A percentile compares a stretch with the other conserved stretches of the same genome.
phyloP scores from a whole-genome alignment of 2,888 invertebrate genomes.

The Patella pellucida region DNA sequence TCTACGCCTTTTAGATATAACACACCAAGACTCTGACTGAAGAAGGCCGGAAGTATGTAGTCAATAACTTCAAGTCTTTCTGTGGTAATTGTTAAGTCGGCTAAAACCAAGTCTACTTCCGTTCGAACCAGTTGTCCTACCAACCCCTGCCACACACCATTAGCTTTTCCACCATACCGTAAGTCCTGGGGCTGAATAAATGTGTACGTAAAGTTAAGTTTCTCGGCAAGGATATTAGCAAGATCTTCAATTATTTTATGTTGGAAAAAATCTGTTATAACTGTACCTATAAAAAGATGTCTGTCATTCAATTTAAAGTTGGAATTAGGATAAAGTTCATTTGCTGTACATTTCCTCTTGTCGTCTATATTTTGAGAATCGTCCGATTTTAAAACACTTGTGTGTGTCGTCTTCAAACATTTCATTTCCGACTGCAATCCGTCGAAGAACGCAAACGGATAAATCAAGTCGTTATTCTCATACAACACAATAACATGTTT shows the following conservation, averaged over 20 bases:
- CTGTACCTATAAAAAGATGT: not conserved
- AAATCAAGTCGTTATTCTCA: too few species aligned
- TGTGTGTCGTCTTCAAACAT: too few species aligned
- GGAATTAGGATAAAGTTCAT: not conserved
- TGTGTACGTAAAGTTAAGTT: not conserved
- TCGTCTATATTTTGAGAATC: not conserved
- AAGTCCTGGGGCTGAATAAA: not conserved
- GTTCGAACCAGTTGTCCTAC: not conserved
- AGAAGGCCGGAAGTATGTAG: not conserved
- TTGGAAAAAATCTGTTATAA: not conserved
- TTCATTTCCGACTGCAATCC: too few species aligned
- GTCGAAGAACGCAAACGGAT: too few species aligned
- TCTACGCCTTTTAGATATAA: not conserved
- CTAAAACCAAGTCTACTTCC: not conserved
- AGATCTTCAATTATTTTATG: not conserved
- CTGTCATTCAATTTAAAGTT: not conserved
- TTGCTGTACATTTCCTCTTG: not conserved
- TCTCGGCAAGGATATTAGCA: not conserved
- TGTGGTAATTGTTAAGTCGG: not conserved
- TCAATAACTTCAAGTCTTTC: not conserved
- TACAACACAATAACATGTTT: too few species aligned
- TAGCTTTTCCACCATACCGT: not conserved
- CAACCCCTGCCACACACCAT: not conserved
- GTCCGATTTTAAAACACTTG: too few species aligned
- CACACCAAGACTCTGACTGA: not conserved